Evolutionary conservation across 2,113 vertebrate species (phyloP).

Genomic region (Pachycephala philippinensis): DNA sequence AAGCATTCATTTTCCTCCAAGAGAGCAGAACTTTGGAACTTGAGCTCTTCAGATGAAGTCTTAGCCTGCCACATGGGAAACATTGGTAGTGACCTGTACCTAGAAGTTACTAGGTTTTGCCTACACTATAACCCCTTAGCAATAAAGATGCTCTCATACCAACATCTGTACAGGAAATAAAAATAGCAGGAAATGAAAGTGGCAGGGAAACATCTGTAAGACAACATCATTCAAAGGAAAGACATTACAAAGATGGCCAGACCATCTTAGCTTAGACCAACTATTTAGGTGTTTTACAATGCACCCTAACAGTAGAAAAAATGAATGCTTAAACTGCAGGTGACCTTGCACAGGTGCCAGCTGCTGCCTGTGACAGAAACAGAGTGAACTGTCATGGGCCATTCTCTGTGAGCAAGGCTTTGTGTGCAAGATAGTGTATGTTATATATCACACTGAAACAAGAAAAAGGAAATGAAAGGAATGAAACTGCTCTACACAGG

Average conservation of each 20-base stretch:
- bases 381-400: not conserved
- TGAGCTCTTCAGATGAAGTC: not conserved
- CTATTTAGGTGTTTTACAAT: not conserved
- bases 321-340: not conserved
- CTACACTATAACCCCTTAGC: not conserved
- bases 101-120: not conserved
- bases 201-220: not conserved
- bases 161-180: not conserved
- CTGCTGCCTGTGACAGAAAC: not conserved
- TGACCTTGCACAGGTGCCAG: not conserved
- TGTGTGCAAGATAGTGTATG: not conserved
- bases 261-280: not conserved
- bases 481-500: not conserved
- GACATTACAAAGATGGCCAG: not conserved
- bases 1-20: not conserved
- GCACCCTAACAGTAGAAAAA: not conserved
- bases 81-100: accelerated
- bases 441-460: not conserved
- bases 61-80: not conserved
- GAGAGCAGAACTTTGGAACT: not conserved
- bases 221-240: not conserved
- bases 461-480: not conserved
- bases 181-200: not conserved
- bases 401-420: not conserved
- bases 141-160: not conserved